Conservation (phyloP, 2,113 vertebrate species). For the Eurystomus gularis region DNA sequence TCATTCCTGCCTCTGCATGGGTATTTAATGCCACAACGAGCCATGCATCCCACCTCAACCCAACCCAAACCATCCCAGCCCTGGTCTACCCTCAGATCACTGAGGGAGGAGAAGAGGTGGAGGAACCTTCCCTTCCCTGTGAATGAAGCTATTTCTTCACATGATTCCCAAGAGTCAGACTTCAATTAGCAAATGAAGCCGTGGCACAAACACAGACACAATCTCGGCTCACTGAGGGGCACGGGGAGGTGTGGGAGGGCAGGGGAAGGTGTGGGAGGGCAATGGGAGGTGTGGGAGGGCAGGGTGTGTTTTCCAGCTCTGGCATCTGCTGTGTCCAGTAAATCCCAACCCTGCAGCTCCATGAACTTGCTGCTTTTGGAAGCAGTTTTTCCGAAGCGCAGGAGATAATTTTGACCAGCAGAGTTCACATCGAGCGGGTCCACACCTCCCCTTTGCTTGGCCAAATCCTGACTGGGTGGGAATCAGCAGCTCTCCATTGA, state of each 20-base stretch:
- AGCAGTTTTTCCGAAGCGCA: background rate
- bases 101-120: rapidly evolving
- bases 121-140: background rate
- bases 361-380: background rate
- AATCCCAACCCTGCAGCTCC: background rate
- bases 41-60: background rate
- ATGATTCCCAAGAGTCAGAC: background rate
- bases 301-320: background rate
- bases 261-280: no score
- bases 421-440: background rate
- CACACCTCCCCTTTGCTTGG: background rate
- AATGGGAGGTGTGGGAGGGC: no score
- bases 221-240: background rate
- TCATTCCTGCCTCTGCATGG: rapidly evolving
- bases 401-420: rapidly evolving
- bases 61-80: background rate
- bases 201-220: background rate
- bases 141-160: background rate
- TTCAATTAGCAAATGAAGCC: background rate
- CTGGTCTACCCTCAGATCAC: background rate
- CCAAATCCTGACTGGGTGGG: background rate
- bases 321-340: background rate
- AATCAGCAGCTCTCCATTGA: background rate
- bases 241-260: background rate
- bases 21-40: background rate